Base-by-base conservation (phyloP, 2,797 vertebrate genomes). In the Aeoliscus strigatus region DNA sequence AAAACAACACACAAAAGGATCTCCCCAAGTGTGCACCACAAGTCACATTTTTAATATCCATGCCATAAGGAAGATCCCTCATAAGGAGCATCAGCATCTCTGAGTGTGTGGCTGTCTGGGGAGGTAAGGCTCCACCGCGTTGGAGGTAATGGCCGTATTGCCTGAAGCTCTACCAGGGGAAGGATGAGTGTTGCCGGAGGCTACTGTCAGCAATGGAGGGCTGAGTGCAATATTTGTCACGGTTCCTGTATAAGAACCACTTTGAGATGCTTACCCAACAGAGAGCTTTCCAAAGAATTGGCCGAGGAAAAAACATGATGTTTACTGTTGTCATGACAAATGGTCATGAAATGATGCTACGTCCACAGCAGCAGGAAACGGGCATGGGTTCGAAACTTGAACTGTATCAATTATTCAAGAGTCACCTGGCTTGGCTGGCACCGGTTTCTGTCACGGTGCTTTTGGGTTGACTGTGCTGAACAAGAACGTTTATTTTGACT, bases 121-220 rank as follows among this genome's bases (percentile, higher is more conserved):
- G 59, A 60, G 73, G 56, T 44, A 48, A 54, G 58, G 51, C 55
- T 71, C 72, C 57, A 59, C 64, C 38, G 66, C 63, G 77, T 60
- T 56, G 63, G 58, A 75, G 75, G 62, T 77, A 80, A 82, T 78
- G 70, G 67, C 75, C 66, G 54, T 48, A 56, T 58, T 51, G 79
- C 81, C 81, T 55, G 49, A 58, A 76, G 79, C 75, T 64, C 46
- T 60, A 73, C 70, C 61, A 58, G 53, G 64, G 66, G 73, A 83
- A 53, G 65, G 58, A 60, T 66, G 71, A 81, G 60, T 63, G 80
- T 77, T 57, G 77, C 83, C 70, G 5, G 47, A 76, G 79, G 84
- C 81, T 69, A 70, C 74, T 72, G 68, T 78, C 72, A 80, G 58
- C 54, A 60, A 53, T 69, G 66, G 39, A 73, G 34, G 53, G 56